Conservation (phyloP, 2,888 invertebrate species). For the Sarcophaga subvicina region DNA sequence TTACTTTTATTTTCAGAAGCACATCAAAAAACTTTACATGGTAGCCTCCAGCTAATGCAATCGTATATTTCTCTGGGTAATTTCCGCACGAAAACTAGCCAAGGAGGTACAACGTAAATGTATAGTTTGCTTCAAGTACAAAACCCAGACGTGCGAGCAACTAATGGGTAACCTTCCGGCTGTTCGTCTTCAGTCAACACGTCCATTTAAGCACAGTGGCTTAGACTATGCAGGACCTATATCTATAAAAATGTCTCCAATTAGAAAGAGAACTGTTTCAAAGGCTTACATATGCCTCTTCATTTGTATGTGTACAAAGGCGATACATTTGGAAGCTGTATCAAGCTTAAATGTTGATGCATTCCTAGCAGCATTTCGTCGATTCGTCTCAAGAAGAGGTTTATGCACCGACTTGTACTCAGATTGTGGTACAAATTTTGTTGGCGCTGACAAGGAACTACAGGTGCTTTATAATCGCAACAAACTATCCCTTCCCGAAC, state of each 20-base stretch:
- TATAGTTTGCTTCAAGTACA: constrained; percentile 4
- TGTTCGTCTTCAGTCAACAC: neutral
- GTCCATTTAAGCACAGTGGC: constrained; percentile 6
- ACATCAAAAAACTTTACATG: constrained; percentile 10
- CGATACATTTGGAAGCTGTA: neutral
- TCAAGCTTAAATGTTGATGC: constrained; percentile 2
- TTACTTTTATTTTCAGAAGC: constrained; percentile 9
- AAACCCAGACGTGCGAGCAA: neutral
- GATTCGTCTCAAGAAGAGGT: neutral
- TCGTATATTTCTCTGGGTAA: constrained; percentile 7
- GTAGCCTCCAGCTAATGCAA: constrained; percentile 15
- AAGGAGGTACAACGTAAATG: constrained; percentile 21
- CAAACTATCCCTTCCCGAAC: no score
- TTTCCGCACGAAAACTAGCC: constrained; percentile 11
- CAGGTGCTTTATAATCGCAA: no score
- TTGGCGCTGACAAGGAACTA: neutral
- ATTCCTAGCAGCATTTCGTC: neutral
- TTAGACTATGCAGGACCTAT: constrained; percentile 13
- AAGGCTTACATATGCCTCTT: constrained; percentile 6
- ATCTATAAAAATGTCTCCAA: neutral
- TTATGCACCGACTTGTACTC: constrained; percentile 13
- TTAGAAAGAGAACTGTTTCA: neutral
- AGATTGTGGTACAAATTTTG: constrained; percentile 4
- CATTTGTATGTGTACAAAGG: no score
- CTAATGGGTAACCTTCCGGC: neutral